Percentiles rank a stretch among this genome's conserved stretches.
These are phyloP conservation scores for Nineta flava DNA, from an alignment of 2,888 invertebrate genomes.

Conservation along the genomic window DNA sequence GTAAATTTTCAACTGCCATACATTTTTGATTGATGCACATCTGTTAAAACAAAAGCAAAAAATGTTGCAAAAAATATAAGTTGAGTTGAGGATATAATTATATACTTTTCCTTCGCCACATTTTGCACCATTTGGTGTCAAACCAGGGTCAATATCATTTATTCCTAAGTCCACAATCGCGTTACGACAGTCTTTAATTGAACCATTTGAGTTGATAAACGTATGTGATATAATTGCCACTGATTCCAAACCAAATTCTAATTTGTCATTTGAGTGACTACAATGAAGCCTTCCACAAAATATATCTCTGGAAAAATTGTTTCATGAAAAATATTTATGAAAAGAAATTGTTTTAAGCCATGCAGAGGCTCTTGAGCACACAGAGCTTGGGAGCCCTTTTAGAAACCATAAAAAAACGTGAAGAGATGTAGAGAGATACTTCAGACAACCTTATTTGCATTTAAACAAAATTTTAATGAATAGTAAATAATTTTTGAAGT, in stretches of 20 bases:
- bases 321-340: too few species aligned
- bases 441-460: too few species aligned
- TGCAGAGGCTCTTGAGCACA: background rate
- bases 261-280: slow-evolving; percentile 77
- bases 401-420: background rate
- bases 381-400: too few species aligned
- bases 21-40: slow-evolving; percentile 89
- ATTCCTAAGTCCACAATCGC: slow-evolving; percentile 86
- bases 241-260: slow-evolving; percentile 91
- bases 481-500: too few species aligned
- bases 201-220: slow-evolving; percentile 64
- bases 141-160: slow-evolving; percentile 81
- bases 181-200: slow-evolving; percentile 75
- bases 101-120: slow-evolving; percentile 58
- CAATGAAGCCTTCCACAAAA: slow-evolving; percentile 93
- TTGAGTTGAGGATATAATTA: background rate
- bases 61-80: background rate
- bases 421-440: slow-evolving; percentile 4
- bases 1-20: slow-evolving; percentile 49
- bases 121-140: slow-evolving; percentile 87
- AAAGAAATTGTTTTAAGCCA: too few species aligned
- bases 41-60: slow-evolving; percentile 27
- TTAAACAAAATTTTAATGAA: too few species aligned
- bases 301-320: slow-evolving; percentile 36
- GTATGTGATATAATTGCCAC: slow-evolving; percentile 68